Conservation (phyloP, 2,797 vertebrate species). For the Galaxias olidus region DNA sequence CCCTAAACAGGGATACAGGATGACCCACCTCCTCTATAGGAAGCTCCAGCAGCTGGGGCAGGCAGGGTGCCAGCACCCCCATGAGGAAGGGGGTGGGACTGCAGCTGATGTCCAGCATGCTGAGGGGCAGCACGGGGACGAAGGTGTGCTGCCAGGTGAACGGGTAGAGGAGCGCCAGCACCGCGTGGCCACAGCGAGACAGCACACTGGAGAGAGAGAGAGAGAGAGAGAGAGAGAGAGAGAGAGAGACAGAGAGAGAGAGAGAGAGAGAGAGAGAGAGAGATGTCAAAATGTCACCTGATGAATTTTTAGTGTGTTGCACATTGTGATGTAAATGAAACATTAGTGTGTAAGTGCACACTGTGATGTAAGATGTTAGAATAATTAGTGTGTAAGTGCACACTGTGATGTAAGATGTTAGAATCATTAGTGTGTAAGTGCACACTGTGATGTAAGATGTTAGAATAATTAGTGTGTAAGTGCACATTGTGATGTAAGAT, state of each 20-base stretch:
- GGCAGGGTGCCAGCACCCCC: constrained; percentile 88
- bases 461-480: too few species aligned
- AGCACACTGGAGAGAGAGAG: constrained; percentile 74
- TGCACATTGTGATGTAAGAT: too few species aligned
- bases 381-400: too few species aligned
- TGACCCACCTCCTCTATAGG: constrained; percentile 92
- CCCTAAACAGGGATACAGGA: too few species aligned
- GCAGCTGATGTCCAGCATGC: constrained; percentile 97
- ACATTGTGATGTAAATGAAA: too few species aligned
- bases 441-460: too few species aligned
- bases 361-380: too few species aligned
- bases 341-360: too few species aligned
- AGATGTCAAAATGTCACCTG: too few species aligned
- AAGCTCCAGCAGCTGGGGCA: constrained; percentile 89
- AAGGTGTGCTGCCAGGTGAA: constrained; percentile 99
- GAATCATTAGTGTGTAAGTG: too few species aligned
- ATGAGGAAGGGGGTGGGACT: constrained; percentile 97
- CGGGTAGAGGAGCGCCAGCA: constrained; percentile 88
- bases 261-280: neutral
- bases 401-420: too few species aligned
- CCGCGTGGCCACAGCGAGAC: constrained; percentile 90
- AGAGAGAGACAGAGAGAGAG: neutral
- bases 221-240: neutral
- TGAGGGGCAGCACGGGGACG: constrained; percentile 90
- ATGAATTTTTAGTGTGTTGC: too few species aligned